phyloP scores from a whole-genome alignment of 2,113 vertebrate genomes.

The Papio anubis region DNA sequence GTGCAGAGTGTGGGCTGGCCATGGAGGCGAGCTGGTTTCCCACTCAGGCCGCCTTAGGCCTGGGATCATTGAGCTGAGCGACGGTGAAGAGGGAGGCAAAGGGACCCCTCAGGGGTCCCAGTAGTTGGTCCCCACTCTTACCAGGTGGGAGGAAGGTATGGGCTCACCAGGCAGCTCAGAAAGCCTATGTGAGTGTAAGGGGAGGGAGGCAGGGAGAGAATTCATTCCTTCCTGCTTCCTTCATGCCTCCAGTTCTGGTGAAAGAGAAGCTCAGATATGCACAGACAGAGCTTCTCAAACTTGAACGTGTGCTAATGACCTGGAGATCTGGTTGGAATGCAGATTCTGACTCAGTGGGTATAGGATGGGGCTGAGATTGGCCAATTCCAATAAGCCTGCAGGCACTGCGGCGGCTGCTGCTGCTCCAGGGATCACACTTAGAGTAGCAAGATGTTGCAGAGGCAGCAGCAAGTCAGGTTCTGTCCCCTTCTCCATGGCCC shows the following conservation, averaged over 20 bases:
- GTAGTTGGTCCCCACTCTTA: background rate
- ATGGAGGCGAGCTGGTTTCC: background rate
- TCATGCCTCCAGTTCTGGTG: background rate
- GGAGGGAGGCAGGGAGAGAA: background rate
- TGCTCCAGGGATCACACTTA: background rate
- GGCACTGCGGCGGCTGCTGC: rapidly evolving
- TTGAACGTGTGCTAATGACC: rapidly evolving
- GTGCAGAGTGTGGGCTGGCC: background rate
- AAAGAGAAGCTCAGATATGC: background rate
- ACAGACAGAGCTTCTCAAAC: background rate
- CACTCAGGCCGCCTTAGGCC: background rate
- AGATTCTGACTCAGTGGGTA: background rate
- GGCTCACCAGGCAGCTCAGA: background rate
- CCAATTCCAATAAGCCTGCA: background rate
- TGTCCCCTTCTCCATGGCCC: background rate
- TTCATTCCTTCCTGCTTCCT: background rate
- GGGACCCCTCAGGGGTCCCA: rapidly evolving
- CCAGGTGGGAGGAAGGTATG: background rate
- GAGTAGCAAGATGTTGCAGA: background rate
- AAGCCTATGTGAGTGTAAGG: rapidly evolving
- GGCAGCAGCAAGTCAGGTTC: rapidly evolving
- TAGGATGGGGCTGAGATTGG: background rate
- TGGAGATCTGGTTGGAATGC: background rate
- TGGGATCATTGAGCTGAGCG: background rate
- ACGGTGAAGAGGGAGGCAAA: background rate